A percentile compares a stretch with the other conserved stretches of the same genome.
Evolutionary conservation across 2,888 invertebrate genomes (phyloP).

Genomic region (Drosophila limbata): DNA sequence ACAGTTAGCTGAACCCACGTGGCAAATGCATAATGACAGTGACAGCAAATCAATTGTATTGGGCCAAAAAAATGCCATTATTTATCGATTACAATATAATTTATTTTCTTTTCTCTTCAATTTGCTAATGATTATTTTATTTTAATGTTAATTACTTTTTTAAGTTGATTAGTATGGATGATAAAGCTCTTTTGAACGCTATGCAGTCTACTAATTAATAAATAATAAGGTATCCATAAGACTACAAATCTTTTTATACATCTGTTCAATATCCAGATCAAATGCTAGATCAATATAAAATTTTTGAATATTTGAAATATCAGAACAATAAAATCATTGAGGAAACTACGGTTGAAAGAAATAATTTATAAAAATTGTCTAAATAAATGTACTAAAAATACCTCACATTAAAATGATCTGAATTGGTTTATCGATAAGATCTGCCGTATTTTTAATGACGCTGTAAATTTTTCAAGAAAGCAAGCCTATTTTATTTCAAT

Average conservation of each 20-base stretch:
- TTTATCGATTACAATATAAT: slow-evolving; percentile 33
- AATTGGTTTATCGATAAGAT: too few species aligned
- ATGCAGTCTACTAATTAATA: not conserved
- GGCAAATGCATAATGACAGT: slow-evolving; percentile 38
- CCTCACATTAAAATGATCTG: too few species aligned
- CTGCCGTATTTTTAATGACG: too few species aligned
- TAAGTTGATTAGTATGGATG: not conserved
- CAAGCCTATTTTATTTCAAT: too few species aligned
- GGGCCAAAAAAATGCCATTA: slow-evolving; percentile 27
- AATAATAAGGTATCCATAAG: not conserved
- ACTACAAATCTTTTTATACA: not conserved
- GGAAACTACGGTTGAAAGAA: too few species aligned
- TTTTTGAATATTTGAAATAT: too few species aligned
- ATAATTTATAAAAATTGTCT: too few species aligned
- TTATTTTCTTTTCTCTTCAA: slow-evolving; percentile 7
- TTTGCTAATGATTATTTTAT: not conserved
- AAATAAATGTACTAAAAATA: too few species aligned
- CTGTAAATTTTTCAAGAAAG: too few species aligned
- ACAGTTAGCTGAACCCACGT: slow-evolving; percentile 40
- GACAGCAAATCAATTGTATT: not conserved
- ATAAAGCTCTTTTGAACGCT: not conserved
- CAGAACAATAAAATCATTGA: too few species aligned
- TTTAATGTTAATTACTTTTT: not conserved
- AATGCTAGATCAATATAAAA: too few species aligned
- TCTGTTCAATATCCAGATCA: too few species aligned